Conservation (phyloP, 2,113 vertebrate genomes). For the Equus quagga region DNA sequence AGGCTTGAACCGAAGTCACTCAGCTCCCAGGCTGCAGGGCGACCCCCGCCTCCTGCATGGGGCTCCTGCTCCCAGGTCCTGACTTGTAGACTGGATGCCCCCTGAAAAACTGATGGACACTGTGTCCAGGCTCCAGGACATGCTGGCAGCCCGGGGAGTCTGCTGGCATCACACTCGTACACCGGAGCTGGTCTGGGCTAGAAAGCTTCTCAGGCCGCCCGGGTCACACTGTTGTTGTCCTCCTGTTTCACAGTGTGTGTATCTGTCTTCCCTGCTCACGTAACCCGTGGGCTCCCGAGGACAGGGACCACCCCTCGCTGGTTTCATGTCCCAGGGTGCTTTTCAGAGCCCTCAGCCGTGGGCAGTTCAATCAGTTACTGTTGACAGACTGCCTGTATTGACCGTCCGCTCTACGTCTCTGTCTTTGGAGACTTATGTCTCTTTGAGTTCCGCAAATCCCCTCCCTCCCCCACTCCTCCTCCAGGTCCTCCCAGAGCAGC, state of each 20-base stretch:
- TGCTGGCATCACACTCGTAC: rapidly evolving
- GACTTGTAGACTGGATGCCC: background rate
- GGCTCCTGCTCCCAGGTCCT: background rate
- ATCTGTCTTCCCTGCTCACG: background rate
- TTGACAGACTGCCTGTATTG: background rate
- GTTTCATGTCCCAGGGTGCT: background rate
- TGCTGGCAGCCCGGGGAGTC: background rate
- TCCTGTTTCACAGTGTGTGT: rapidly evolving
- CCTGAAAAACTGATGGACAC: background rate
- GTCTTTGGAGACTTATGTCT: conserved; percentile 14
- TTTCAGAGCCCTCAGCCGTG: background rate
- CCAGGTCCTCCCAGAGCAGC: background rate
- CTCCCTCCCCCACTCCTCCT: background rate
- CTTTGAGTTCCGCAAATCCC: background rate
- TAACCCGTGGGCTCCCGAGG: background rate
- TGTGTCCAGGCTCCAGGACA: background rate
- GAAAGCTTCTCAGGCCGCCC: background rate
- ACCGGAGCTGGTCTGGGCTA: background rate
- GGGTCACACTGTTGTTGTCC: rapidly evolving
- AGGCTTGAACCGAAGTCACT: background rate
- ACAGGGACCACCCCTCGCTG: rapidly evolving
- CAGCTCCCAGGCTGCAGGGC: background rate
- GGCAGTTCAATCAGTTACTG: background rate
- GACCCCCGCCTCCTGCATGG: background rate
- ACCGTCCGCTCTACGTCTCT: background rate